phyloP scores from a whole-genome alignment of 2,888 invertebrate species.

The Conchocele bisecta region DNA sequence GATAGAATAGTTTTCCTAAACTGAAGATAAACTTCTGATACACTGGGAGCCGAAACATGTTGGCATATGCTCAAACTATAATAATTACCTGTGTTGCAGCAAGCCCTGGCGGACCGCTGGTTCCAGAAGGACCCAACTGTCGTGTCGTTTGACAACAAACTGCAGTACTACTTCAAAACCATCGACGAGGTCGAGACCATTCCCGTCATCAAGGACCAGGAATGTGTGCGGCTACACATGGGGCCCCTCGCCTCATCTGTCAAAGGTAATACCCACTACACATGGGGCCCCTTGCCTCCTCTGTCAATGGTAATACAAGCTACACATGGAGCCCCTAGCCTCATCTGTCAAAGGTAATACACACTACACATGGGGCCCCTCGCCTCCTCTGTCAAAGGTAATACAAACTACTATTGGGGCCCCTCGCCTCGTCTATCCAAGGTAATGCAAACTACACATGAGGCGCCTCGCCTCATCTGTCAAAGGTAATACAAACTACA shows the following conservation, averaged over 20 bases:
- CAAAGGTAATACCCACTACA: constrained; percentile 82
- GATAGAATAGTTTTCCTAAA: too few relatives aligned
- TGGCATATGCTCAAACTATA: too few relatives aligned
- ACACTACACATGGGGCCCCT: constrained; percentile 89
- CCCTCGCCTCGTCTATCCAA: too few relatives aligned
- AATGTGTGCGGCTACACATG: constrained; percentile 86
- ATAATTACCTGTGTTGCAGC: constrained; percentile 72
- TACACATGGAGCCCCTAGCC: constrained; percentile 90
- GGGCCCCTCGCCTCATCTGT: constrained; percentile 88
- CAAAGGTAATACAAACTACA: too few relatives aligned
- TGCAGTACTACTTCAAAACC: constrained; percentile 91
- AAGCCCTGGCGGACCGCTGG: constrained; percentile 90
- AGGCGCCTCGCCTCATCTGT: too few relatives aligned
- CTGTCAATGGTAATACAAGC: too few relatives aligned
- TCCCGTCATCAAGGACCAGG: constrained; percentile 77
- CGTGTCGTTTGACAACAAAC: constrained; percentile 91
- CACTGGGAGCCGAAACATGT: too few relatives aligned
- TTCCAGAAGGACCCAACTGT: constrained; percentile 87
- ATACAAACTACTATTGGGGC: too few relatives aligned
- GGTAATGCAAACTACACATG: too few relatives aligned
- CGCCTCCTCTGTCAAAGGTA: constrained; percentile 86
- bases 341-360: constrained; percentile 85
- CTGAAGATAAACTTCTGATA: too few relatives aligned
- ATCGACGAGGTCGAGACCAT: constrained; percentile 86
- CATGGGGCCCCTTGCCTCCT: too few relatives aligned